Conservation (phyloP, 2,797 vertebrate species). For the Channallabes apus region DNA sequence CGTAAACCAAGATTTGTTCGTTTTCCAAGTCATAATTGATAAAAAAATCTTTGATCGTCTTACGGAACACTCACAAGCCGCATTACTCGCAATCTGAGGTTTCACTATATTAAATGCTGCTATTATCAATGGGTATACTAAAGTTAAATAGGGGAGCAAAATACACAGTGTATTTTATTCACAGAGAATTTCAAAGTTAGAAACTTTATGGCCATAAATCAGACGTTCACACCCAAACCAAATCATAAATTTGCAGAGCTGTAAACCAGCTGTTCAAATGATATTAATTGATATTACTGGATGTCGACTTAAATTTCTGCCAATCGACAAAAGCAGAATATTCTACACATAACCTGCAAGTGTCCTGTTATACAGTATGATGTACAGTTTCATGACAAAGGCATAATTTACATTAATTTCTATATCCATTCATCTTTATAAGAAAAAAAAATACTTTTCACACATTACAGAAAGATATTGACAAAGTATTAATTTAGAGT, state of each 20-base stretch:
- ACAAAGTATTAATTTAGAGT: constrained; percentile 70
- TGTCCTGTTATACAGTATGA: constrained; percentile 64
- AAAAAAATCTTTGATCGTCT: too few relatives aligned
- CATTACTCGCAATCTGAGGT: too few relatives aligned
- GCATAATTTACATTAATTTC: constrained; percentile 70
- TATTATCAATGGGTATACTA: not conserved
- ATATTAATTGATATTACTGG: not conserved
- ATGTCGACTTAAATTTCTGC: constrained; percentile 56
- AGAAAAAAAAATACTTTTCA: constrained; percentile 67
- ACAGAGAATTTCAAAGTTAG: not conserved
- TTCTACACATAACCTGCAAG: constrained; percentile 62
- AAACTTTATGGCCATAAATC: constrained; percentile 50
- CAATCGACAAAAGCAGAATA: constrained; percentile 68
- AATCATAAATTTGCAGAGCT: constrained; percentile 17
- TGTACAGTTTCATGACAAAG: constrained; percentile 67
- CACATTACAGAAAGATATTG: constrained; percentile 65
- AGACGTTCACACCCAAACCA: constrained; percentile 62
- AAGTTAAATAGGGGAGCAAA: not conserved
- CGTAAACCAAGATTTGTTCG: too few relatives aligned
- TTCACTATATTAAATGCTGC: constrained; percentile 48
- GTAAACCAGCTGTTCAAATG: not conserved
- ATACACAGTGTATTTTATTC: not conserved
- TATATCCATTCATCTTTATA: constrained; percentile 68
- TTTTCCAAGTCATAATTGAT: too few relatives aligned
- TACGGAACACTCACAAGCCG: too few relatives aligned